These are phyloP conservation scores for Sebastes ruberrimus DNA, from an alignment of 2,797 vertebrate genomes.

Conservation along the genomic window DNA sequence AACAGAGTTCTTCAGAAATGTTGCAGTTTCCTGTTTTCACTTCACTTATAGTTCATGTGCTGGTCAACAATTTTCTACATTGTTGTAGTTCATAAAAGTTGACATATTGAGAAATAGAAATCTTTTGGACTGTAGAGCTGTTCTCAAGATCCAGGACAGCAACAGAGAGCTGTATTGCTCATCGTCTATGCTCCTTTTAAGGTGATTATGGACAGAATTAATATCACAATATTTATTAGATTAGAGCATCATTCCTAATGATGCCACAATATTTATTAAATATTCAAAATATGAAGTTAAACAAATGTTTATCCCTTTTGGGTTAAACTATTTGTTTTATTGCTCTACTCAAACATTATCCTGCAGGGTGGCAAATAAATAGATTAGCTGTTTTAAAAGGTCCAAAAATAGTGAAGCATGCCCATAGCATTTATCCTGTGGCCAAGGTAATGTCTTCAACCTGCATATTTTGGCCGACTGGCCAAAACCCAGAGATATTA, in stretches of 20 bases:
- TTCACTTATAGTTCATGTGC: not conserved
- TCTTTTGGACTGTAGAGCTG: not conserved
- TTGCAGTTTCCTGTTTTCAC: not conserved
- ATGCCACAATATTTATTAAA: not conserved
- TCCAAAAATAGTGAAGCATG: not conserved
- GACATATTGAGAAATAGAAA: not conserved
- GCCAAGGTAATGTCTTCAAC: not conserved
- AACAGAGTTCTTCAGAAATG: not conserved
- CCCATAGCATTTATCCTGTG: not conserved
- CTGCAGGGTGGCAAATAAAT: not conserved
- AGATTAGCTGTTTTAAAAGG: not conserved
- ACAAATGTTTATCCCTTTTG: not conserved
- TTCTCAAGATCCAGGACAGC: not conserved
- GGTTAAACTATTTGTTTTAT: not conserved
- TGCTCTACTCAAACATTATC: not conserved
- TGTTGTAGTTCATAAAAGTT: not conserved
- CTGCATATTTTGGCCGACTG: not conserved
- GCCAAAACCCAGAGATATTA: not conserved
- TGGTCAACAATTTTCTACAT: not conserved
- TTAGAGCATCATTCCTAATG: not conserved
- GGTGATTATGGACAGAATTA: not conserved
- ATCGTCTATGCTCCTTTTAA: slow-evolving; percentile 2
- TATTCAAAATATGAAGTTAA: not conserved
- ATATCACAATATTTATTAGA: not conserved
- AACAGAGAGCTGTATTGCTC: not conserved